A percentile compares a stretch with the other conserved stretches of the same genome.
Evolutionary conservation across 2,888 invertebrate genomes (phyloP).

Genomic region (Metallyticus violacea): DNA sequence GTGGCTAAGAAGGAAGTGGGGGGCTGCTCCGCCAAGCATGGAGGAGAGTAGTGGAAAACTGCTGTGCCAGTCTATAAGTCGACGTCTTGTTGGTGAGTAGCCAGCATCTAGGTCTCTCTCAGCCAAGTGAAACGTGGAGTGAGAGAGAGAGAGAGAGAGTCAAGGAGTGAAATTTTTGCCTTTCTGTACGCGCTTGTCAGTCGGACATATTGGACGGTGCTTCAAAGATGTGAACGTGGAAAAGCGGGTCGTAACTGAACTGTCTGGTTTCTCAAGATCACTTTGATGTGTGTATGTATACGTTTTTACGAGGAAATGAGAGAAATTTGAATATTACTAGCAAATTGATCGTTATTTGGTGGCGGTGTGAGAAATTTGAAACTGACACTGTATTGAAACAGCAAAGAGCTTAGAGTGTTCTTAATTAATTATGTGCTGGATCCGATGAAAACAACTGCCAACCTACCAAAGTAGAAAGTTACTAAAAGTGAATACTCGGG

Average conservation of each 20-base stretch:
- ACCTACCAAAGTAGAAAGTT: not conserved
- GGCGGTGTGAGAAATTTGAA: too few relatives aligned
- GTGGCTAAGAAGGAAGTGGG: not conserved
- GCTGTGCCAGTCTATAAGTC: not conserved
- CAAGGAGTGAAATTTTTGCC: not conserved
- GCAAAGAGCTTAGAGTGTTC: too few relatives aligned
- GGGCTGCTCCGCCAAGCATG: not conserved
- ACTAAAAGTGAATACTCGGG: not conserved
- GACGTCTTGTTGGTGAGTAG: not conserved
- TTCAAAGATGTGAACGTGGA: not conserved
- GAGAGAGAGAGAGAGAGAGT: not conserved
- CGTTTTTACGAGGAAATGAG: too few relatives aligned
- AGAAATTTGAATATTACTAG: too few relatives aligned
- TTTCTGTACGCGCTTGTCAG: too few relatives aligned
- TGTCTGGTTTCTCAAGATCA: too few relatives aligned
- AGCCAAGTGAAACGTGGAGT: not conserved
- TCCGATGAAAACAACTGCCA: not conserved
- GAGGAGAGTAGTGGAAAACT: not conserved
- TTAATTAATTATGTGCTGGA: too few relatives aligned
- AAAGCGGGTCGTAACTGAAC: too few relatives aligned
- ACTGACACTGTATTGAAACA: too few relatives aligned
- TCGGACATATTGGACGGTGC: not conserved
- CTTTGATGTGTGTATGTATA: too few relatives aligned
- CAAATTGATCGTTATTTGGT: too few relatives aligned
- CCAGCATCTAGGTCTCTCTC: not conserved